Conservation (phyloP, 1,140 invertebrate species). For the Rhopalosiphum maidis region DNA sequence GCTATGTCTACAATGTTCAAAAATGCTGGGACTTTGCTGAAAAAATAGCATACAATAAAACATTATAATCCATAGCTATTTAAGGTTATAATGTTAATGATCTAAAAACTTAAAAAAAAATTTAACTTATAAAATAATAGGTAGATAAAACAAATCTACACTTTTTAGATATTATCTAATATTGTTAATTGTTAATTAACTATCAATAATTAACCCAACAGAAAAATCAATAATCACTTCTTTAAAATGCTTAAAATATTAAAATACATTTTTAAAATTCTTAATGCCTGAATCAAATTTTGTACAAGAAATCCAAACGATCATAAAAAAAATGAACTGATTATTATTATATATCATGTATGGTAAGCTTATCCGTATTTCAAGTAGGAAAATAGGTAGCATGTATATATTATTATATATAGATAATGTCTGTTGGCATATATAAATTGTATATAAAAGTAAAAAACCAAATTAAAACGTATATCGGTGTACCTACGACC, state of each 20-base stretch:
- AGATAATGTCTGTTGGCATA: not conserved
- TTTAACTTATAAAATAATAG: not conserved
- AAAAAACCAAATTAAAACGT: not conserved
- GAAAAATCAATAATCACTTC: not conserved
- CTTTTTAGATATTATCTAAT: not conserved
- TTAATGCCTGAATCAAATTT: not conserved
- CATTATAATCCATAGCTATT: not conserved
- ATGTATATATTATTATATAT: not conserved
- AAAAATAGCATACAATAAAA: conserved; percentile 60
- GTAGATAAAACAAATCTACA: not conserved
- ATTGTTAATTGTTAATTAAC: not conserved
- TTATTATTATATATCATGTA: not conserved
- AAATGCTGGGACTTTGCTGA: conserved; percentile 95
- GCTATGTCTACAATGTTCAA: conserved; percentile 98
- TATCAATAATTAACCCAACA: not conserved
- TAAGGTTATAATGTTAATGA: not conserved
- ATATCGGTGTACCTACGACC: not conserved
- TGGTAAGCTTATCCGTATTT: not conserved
- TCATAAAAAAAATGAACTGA: not conserved
- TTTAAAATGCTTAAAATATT: not conserved
- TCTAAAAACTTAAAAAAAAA: not conserved
- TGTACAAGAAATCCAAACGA: not conserved
- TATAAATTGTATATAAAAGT: not conserved
- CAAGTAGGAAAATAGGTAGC: not conserved
- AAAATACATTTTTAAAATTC: not conserved